Conservation (phyloP, 2,888 invertebrate genomes). For the Scaptomyza cyrtandrae region DNA sequence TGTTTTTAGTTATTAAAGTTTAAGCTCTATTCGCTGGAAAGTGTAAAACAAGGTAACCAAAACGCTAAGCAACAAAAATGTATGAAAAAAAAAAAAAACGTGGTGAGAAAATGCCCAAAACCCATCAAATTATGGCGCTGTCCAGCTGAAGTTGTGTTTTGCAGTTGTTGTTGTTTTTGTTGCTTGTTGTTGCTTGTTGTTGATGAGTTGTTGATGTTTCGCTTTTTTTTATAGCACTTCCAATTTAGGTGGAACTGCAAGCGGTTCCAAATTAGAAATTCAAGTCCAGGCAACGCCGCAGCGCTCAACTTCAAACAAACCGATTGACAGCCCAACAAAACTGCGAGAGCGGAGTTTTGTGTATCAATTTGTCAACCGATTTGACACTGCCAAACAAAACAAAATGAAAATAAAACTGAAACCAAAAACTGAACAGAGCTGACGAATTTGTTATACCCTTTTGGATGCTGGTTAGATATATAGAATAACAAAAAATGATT, state of each 20-base stretch:
- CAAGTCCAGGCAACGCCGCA: constrained; percentile 41
- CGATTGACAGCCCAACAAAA: constrained; percentile 54
- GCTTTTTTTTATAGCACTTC: constrained; percentile 57
- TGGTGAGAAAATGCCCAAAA: constrained; percentile 56
- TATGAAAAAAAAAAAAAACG: constrained; percentile 34
- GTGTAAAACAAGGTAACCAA: constrained; percentile 56
- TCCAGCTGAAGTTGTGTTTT: constrained; percentile 16
- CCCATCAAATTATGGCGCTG: constrained; percentile 70
- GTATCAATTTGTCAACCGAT: constrained; percentile 74
- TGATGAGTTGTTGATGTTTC: constrained; percentile 44
- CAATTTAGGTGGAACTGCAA: constrained; percentile 53
- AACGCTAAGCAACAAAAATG: constrained; percentile 30
- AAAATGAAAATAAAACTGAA: background rate
- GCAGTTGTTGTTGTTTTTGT: constrained; percentile 17
- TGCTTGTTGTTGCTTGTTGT: constrained; percentile 53
- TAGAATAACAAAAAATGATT: too few species aligned
- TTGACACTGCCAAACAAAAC: constrained; percentile 49
- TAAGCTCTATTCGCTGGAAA: constrained; percentile 64
- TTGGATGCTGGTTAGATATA: too few species aligned
- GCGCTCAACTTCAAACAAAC: constrained; percentile 67
- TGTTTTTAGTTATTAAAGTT: constrained; percentile 51
- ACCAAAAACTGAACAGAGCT: background rate
- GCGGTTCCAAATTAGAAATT: constrained; percentile 62
- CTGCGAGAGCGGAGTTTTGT: constrained; percentile 47
- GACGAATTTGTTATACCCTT: constrained; percentile 16